Evolutionary conservation across 2,888 invertebrate genomes (phyloP).

Genomic region (Stomorhina lunata): DNA sequence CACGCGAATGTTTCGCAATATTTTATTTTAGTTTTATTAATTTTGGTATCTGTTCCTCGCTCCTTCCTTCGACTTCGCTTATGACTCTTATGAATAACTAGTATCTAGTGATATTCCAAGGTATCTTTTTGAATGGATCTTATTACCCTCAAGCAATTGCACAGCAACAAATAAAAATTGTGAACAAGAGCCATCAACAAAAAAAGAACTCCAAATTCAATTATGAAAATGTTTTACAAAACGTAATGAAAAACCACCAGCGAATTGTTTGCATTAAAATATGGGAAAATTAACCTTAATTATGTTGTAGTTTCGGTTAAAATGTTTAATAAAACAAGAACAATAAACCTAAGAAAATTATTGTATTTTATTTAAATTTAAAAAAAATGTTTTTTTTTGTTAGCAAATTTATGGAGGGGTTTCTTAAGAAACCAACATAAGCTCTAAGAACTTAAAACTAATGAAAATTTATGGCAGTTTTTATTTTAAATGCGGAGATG

Average conservation of each 20-base stretch:
- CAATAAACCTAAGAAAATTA: slow-evolving; percentile 4
- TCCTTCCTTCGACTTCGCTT: neutral
- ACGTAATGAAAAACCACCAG: neutral
- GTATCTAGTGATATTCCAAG: slow-evolving; percentile 23
- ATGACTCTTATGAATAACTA: neutral
- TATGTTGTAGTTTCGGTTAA: slow-evolving; percentile 26
- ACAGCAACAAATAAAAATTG: slow-evolving; percentile 14
- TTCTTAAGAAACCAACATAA: too few relatives aligned
- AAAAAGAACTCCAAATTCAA: slow-evolving; percentile 35
- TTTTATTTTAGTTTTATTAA: slow-evolving; percentile 24
- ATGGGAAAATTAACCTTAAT: slow-evolving; percentile 50
- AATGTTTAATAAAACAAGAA: neutral
- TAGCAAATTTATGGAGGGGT: too few relatives aligned
- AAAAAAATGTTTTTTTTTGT: neutral
- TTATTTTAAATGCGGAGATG: too few relatives aligned
- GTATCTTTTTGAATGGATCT: slow-evolving; percentile 37
- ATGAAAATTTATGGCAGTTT: too few relatives aligned
- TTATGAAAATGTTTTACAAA: slow-evolving; percentile 28
- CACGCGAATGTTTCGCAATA: slow-evolving; percentile 43
- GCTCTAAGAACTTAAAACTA: too few relatives aligned
- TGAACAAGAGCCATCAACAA: neutral
- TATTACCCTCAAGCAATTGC: slow-evolving; percentile 30
- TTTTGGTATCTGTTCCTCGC: neutral
- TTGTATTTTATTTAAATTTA: slow-evolving; percentile 9
- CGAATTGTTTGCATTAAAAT: slow-evolving; percentile 35